Evolutionary conservation across 2,888 invertebrate genomes (phyloP).

Genomic region (Dermolepida albohirtum): DNA sequence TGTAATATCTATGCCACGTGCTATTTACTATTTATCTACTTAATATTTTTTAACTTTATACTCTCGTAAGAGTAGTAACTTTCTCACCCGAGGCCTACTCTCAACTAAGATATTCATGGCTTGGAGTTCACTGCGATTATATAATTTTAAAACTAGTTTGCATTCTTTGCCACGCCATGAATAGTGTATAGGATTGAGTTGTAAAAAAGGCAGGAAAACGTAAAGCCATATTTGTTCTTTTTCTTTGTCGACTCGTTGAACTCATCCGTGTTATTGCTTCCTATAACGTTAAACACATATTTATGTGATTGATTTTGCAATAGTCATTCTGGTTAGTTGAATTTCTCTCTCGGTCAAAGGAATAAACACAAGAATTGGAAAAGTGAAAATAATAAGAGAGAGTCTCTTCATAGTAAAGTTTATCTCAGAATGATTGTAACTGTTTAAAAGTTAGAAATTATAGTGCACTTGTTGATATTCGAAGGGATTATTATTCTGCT

Average conservation of each 20-base stretch:
- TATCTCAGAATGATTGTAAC: too few relatives aligned
- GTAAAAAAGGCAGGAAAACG: slow-evolving; percentile 26
- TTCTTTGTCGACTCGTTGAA: slow-evolving; percentile 26
- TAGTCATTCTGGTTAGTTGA: too few relatives aligned
- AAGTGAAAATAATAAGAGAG: too few relatives aligned
- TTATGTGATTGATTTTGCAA: neutral
- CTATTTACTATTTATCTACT: slow-evolving; percentile 29
- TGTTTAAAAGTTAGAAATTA: too few relatives aligned
- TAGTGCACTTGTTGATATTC: too few relatives aligned
- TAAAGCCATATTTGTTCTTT: slow-evolving; percentile 9
- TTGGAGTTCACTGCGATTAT: slow-evolving; percentile 29
- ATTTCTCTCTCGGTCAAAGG: too few relatives aligned
- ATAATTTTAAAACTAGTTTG: slow-evolving; percentile 36
- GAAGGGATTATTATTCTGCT: too few relatives aligned
- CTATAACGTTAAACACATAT: neutral
- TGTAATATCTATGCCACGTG: slow-evolving; percentile 33
- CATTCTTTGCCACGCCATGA: slow-evolving; percentile 31
- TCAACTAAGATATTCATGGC: slow-evolving; percentile 38
- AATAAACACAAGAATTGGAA: too few relatives aligned
- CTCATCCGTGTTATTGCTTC: slow-evolving; percentile 18
- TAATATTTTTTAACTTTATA: slow-evolving; percentile 10
- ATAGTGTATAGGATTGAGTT: slow-evolving; percentile 30
- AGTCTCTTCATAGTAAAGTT: too few relatives aligned
- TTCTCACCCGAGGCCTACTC: slow-evolving; percentile 39
- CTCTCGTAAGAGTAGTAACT: slow-evolving; percentile 28